Evolutionary conservation across 2,797 vertebrate species (phyloP), one percentile per base, ranked within the genome.

Genomic region (Somateria mollissima): DNA sequence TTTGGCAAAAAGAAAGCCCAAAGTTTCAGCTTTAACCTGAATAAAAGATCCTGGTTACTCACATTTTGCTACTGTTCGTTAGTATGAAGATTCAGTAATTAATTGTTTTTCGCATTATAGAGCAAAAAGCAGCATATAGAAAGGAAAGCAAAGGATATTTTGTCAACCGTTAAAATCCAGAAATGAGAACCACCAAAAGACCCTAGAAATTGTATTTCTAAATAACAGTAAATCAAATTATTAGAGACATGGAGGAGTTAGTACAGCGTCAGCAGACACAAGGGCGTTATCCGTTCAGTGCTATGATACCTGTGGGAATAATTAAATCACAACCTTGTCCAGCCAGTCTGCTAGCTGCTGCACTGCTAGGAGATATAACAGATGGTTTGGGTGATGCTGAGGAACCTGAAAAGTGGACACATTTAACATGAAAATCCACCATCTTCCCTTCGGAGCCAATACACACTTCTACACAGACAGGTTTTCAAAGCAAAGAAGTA

Each of bases 261-360:
- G 97, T 97, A 82, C 81, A 97, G 85, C 89, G 91, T 93, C 96
- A 97, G 98, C 93, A 96, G 95, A 72, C 92, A 91, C 93, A 81
- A 93, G 82, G 92, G 84, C 22, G 57, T 97, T 97, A 97, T 94
- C 95, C 82, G 69, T 84, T 94, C 90, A 89, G 28, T 95, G 96
- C 98, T 98, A 97, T 96, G 98, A 96, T 98, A 98, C 98, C 98
- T 98, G 97, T 91, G 89, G 98, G 98, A 97, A 98, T 98, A 98
- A 98, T 98, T 98, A 99, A 98, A 98, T 98, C 98, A 97, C 98
- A 98, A 98, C 93, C 97, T 97, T 98, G 98, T 96, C 98, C 98
- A 88, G 99, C 98, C 98, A 99, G 98, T 97, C 98, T 98, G 97
- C 98, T 98, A 96, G 99, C 99, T 95, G 98, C 99, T 96, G 98